Evolutionary conservation across 2,797 vertebrate species (phyloP).

Genomic region (Poecilia gillii): DNA sequence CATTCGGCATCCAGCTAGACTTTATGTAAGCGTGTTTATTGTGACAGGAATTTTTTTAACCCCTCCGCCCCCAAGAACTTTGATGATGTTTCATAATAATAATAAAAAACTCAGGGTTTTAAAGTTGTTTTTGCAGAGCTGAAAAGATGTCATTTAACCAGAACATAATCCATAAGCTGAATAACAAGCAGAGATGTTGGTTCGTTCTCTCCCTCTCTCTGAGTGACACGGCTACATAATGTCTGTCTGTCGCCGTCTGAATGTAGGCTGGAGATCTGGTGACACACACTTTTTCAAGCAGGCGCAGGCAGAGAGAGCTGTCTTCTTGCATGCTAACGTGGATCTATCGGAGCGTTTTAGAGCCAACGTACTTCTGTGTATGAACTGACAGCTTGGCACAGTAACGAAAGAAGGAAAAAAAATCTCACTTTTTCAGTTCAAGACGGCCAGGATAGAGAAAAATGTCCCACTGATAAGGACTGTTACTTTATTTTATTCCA

Average conservation of each 20-base stretch:
- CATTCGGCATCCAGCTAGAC: constrained; percentile 37
- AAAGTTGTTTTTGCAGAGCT: constrained; percentile 71
- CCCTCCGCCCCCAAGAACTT: constrained; percentile 30
- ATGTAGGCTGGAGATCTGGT: constrained; percentile 69
- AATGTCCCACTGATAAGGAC: constrained; percentile 21
- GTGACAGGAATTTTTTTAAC: constrained; percentile 51
- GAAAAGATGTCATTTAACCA: constrained; percentile 72
- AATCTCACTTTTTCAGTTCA: constrained; percentile 53
- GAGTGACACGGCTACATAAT: constrained; percentile 67
- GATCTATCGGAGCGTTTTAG: constrained; percentile 69
- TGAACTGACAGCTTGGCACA: constrained; percentile 71
- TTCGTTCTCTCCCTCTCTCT: constrained; percentile 53
- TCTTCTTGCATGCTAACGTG: constrained; percentile 63
- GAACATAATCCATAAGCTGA: constrained; percentile 78
- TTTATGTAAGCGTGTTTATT: constrained; percentile 38
- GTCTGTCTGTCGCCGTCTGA: constrained; percentile 73
- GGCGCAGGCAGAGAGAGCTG: constrained; percentile 33
- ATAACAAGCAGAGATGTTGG: constrained; percentile 69
- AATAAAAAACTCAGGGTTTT: constrained; percentile 39
- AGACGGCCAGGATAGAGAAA: constrained; percentile 46
- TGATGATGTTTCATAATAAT: constrained; percentile 64
- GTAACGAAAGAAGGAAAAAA: constrained; percentile 46
- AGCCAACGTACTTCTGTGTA: constrained; percentile 62
- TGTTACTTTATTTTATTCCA: constrained; percentile 26
- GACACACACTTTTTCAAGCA: constrained; percentile 23